phyloP scores from a whole-genome alignment of 2,113 vertebrate genomes.

The Empidonax alnorum region DNA sequence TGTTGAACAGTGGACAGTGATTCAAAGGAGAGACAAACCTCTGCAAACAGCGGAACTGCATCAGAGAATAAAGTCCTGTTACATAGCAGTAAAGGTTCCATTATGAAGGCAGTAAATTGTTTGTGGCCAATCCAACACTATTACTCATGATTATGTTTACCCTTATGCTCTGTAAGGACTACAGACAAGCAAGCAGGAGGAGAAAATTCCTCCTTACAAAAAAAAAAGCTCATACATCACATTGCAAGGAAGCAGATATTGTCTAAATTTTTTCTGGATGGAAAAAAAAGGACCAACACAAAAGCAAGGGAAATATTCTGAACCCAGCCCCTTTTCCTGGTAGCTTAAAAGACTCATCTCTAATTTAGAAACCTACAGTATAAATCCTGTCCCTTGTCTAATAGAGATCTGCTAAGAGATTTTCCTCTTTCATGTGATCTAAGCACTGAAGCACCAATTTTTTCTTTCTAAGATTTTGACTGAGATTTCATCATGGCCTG shows the following conservation, averaged over 20 bases:
- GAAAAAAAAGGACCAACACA: accelerated
- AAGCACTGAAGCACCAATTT: not conserved
- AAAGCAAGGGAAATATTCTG: not conserved
- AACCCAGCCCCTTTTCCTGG: not conserved
- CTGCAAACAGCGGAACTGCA: not conserved
- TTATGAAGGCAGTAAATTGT: not conserved
- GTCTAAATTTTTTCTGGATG: not conserved
- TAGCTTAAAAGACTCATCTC: not conserved
- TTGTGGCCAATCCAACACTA: not conserved
- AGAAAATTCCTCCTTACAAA: not conserved
- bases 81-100: not conserved
- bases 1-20: not conserved
- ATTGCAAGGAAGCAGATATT: not conserved
- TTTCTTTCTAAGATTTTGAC: not conserved
- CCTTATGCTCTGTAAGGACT: not conserved
- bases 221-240: not conserved
- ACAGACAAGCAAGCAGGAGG: not conserved
- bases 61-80: not conserved
- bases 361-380: not conserved
- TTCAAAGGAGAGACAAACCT: not conserved
- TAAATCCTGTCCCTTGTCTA: not conserved
- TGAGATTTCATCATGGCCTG: not conserved
- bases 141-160: not conserved
- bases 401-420: not conserved
- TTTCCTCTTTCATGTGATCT: not conserved